Evolutionary conservation across 2,888 invertebrate genomes (phyloP).

Genomic region (Lordiphosa fenestrarum): DNA sequence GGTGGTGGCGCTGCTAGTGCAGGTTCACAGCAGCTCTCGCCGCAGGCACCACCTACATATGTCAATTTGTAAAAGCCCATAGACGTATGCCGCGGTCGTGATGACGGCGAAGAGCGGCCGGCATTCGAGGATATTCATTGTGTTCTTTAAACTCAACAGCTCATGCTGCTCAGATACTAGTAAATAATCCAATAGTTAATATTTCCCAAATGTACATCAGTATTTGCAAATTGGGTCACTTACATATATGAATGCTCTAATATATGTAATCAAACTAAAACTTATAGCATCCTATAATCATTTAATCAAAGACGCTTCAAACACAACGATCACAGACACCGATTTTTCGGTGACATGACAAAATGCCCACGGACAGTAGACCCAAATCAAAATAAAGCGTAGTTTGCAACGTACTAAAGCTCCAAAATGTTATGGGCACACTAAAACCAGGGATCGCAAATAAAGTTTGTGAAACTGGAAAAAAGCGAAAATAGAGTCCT

Average conservation of each 20-base stretch:
- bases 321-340: too few species aligned
- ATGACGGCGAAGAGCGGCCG: slow-evolving; percentile 4
- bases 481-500: too few species aligned
- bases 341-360: too few species aligned
- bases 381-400: too few species aligned
- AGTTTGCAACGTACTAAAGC: too few species aligned
- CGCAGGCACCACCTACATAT: slow-evolving; percentile 95
- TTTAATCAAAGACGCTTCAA: too few species aligned
- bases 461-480: too few species aligned
- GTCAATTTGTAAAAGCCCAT: slow-evolving; percentile 86
- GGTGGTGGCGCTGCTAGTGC: slow-evolving; percentile 81
- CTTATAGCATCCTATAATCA: too few species aligned
- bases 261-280: too few species aligned
- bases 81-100: slow-evolving; percentile 4
- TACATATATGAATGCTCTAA: not conserved
- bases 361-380: too few species aligned
- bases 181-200: slow-evolving; percentile 33
- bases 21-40: slow-evolving; percentile 86
- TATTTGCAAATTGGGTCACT: not conserved
- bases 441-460: too few species aligned
- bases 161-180: slow-evolving; percentile 21
- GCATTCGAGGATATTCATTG: slow-evolving; percentile 16
- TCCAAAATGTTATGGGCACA: too few species aligned
- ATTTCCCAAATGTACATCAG: slow-evolving; percentile 30
- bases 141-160: slow-evolving; percentile 9